Evolutionary conservation across 1,140 invertebrate genomes (phyloP), one percentile per base, ranked within the genome.

Genomic region (Holcopasites calliopsidis): DNA sequence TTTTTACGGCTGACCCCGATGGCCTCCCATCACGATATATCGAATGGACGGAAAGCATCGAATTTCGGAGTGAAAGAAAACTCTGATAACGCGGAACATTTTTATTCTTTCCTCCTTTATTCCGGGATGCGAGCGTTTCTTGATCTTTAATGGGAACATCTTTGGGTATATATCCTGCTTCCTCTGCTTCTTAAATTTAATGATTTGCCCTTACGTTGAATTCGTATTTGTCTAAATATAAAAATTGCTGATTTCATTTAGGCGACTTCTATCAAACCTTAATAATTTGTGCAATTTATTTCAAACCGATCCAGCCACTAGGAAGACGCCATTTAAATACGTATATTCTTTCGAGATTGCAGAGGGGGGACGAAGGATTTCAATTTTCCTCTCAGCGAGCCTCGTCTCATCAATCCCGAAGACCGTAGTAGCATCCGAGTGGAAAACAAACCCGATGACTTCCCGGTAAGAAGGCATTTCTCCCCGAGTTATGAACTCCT

Each of bases 361-460:
- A 3, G 61, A 49, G 50, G 23, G 65, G 64, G 49, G 33, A 50
- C 38, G 82, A 58, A 77, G 82, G 79, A 84, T 84, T 84, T 83
- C 82, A 84, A 84, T 83, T 83, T 84, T 71, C 76, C 81, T 77
- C 74, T 82, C 80, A 82, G 79, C 72, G 71, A 82, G 62, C 57
- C 44, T 52, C 60, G 70, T 83, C 79, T 80, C 82, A 83, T 83
- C 82, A 83, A 83, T 83, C 82, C 83, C 80, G 65, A 47, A 80
- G 72, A 65, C 31, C 62, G 81, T 66, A n/a, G n/a, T n/a, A 72
- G 40, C 55, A 79, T 61, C 71, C 49, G 54, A 83, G 80, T 83
- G 82, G 82, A 83, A 83, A 83, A 83, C 80, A 76, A 83, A 83
- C 72, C 75, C 72, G 80, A 83, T 82, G 81, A 83, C 71, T 83